Evolutionary conservation across 2,888 invertebrate species (phyloP), one percentile per base, ranked within the genome.

Genomic region (Hybos culiciformis): DNA sequence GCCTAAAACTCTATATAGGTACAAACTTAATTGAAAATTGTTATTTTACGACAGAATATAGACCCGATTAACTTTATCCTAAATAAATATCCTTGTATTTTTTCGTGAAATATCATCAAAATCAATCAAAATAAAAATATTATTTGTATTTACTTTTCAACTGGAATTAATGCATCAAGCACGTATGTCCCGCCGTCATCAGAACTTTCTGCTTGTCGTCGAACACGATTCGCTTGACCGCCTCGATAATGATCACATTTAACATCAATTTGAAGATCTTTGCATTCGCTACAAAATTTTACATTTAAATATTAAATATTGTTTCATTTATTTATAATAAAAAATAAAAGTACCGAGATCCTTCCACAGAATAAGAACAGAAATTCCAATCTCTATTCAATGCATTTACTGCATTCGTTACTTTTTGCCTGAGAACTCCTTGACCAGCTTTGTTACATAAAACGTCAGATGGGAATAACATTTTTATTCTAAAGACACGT

Each of bases 351-450:
- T 43, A 61, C 62, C 59, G 62, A 62, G 77, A 64, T 42, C 91
- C 88, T 68, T 90, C 85, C 37, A 80, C 74, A 46, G 86, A 80
- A 61, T 88, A 86, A 0, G 91, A 88, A 62, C 94, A 94, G 81
- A 94, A 87, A 73, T 90, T 87, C 94, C 94, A 96, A 58, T 93
- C 90, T 54, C 88, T 77, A 63, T 96, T 93, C 42, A 94, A 72
- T 39, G 87, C 80, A 56, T 91, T 87, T 42, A 96, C 83, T 8
- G 92, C 88, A 54, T 80, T 80, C 51, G 84, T 77, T 2, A 94
- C 88, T 66, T 86, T 85, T 58, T 92, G 90, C 37, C 86, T 75
- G 5, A 93, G 71, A 0, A 93, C 93, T 41, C 84, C 86, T 67
- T 92, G 91, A 2, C 93, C 93, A 19, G 93, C 93, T 63, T 90